Evolutionary conservation across 2,797 vertebrate genomes (phyloP).

Genomic region (Megalops cyprinoides): DNA sequence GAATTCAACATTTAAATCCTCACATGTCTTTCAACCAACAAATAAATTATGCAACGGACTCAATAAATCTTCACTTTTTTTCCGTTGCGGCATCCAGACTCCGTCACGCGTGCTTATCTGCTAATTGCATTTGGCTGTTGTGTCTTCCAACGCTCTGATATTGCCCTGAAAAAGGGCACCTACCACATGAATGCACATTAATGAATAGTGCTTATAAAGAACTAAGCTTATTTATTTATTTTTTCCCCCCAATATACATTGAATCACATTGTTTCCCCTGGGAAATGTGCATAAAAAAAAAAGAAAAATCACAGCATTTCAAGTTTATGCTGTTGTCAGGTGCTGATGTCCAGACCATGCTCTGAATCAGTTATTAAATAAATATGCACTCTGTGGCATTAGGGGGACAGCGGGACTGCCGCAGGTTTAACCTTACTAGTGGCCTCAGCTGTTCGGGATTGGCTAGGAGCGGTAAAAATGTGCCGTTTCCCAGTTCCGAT

Average conservation of each 20-base stretch:
- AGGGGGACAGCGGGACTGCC: neutral
- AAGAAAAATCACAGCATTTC: neutral
- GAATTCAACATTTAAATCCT: slow-evolving; percentile 37
- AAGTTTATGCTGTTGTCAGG: neutral
- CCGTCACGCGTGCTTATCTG: neutral
- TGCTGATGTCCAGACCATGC: neutral
- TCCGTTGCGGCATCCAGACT: neutral
- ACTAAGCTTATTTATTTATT: too few species aligned
- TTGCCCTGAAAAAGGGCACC: neutral
- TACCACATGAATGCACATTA: neutral
- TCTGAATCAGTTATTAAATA: slow-evolving; percentile 8
- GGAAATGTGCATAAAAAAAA: neutral
- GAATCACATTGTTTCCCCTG: neutral
- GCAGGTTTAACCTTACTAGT: neutral
- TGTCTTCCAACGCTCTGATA: neutral
- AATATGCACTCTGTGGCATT: slow-evolving; percentile 1
- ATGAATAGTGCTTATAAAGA: neutral
- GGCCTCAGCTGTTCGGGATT: neutral
- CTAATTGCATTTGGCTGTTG: neutral
- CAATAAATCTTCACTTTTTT: neutral
- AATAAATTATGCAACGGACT: neutral
- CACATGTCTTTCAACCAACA: slow-evolving; percentile 26
- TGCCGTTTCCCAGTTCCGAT: slow-evolving; percentile 15
- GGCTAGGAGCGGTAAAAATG: neutral
- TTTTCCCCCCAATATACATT: neutral